Conservation (phyloP, 2,113 vertebrate genomes). For the Sula dactylatra region DNA sequence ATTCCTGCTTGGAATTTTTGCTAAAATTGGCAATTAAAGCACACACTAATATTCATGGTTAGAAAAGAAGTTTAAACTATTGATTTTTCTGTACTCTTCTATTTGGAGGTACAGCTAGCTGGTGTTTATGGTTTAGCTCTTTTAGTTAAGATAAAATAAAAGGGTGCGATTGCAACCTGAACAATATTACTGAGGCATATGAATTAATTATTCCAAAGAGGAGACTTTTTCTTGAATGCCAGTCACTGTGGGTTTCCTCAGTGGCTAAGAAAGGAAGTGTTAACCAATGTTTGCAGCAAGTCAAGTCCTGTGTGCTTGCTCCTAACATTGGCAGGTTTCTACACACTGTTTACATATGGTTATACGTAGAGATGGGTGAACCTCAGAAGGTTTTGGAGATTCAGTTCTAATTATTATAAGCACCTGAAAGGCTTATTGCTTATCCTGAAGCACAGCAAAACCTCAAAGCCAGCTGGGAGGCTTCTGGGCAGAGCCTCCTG, state of each 20-base stretch:
- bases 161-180: not conserved
- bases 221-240: conserved; percentile 33
- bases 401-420: not conserved
- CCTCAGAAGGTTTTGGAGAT: conserved; percentile 16
- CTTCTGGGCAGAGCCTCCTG: not conserved
- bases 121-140: conserved; percentile 57
- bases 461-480: not conserved
- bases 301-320: conserved; percentile 21
- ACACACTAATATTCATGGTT: conserved; percentile 56
- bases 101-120: conserved; percentile 49
- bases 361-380: conserved; percentile 1
- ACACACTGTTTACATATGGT: not conserved
- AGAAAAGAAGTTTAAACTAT: conserved; percentile 50
- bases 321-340: conserved; percentile 41
- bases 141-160: conserved; percentile 41
- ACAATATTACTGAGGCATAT: not conserved
- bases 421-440: not conserved
- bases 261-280: conserved; percentile 49
- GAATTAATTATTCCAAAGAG: conserved; percentile 59
- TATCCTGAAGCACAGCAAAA: not conserved
- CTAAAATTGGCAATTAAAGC: conserved; percentile 50
- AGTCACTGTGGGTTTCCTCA: conserved; percentile 46
- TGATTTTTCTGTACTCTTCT: conserved; percentile 57
- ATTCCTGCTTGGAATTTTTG: conserved; percentile 45
- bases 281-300: conserved; percentile 60